Evolutionary conservation across 1,140 invertebrate genomes (phyloP).

Genomic region (Pachypeltis micranthus): DNA sequence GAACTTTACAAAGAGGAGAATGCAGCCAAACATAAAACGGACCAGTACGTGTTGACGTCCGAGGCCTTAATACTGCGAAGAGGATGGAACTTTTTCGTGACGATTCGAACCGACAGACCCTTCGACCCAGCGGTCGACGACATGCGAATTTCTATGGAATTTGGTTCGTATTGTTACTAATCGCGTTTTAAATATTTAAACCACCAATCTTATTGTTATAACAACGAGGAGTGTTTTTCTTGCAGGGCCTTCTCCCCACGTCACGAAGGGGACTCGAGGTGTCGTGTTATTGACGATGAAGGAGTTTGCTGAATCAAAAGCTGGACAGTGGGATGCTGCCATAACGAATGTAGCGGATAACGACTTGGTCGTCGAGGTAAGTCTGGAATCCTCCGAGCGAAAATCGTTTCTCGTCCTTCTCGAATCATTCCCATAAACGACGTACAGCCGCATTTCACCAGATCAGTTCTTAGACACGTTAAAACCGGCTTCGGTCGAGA

Average conservation of each 20-base stretch:
- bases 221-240: too few relatives aligned
- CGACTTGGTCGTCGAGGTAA: constrained; percentile 42
- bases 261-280: constrained; percentile 44
- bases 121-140: constrained; percentile 42
- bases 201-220: too few relatives aligned
- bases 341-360: constrained; percentile 39
- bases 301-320: constrained; percentile 32
- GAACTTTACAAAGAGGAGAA: constrained; percentile 52
- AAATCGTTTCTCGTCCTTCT: too few relatives aligned
- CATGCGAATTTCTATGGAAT: constrained; percentile 45
- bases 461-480: too few relatives aligned
- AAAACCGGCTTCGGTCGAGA: too few relatives aligned
- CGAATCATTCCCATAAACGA: too few relatives aligned
- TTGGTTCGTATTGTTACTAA: constrained; percentile 42
- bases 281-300: constrained; percentile 38
- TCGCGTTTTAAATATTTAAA: background rate
- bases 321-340: constrained; percentile 40
- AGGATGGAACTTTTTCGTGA: constrained; percentile 50
- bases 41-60: constrained; percentile 45
- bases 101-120: constrained; percentile 42
- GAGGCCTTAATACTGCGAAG: constrained; percentile 44
- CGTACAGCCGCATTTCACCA: too few relatives aligned
- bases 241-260: constrained; percentile 44
- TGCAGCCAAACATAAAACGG: constrained; percentile 46
- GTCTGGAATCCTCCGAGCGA: too few relatives aligned